These are phyloP conservation scores for Octonoba sinensis DNA, from an alignment of 2,888 invertebrate genomes.

Conservation along the genomic window DNA sequence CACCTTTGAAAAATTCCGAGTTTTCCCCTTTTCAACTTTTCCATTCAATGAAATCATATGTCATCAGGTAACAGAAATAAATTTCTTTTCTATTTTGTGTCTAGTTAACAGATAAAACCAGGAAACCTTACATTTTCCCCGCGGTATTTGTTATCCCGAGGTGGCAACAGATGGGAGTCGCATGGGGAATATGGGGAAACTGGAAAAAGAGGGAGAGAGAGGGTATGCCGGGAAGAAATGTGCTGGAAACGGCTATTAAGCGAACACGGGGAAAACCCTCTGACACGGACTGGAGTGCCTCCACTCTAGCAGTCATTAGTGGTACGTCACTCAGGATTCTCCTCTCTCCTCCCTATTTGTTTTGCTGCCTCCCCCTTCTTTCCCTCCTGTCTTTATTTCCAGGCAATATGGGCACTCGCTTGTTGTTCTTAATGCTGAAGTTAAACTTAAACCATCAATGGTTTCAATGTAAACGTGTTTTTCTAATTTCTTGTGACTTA, in stretches of 20 bases:
- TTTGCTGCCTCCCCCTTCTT: constrained; percentile 9
- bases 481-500: too few relatives aligned
- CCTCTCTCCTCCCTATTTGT: background rate
- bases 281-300: constrained; percentile 20
- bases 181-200: too few relatives aligned
- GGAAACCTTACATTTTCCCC: too few relatives aligned
- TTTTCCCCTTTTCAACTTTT: too few relatives aligned
- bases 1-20: too few relatives aligned
- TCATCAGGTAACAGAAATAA: too few relatives aligned
- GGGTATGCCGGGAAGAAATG: constrained; percentile 18
- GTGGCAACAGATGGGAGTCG: constrained; percentile 32
- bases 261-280: background rate
- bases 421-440: too few relatives aligned
- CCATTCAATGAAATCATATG: too few relatives aligned
- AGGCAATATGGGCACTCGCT: background rate
- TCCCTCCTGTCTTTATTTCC: constrained; percentile 5
- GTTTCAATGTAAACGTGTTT: too few relatives aligned
- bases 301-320: constrained; percentile 46
- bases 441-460: too few relatives aligned
- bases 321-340: constrained; percentile 35
- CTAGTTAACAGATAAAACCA: too few relatives aligned
- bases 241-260: constrained; percentile 34
- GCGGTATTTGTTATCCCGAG: constrained; percentile 10
- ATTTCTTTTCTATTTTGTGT: too few relatives aligned
- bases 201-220: background rate